Percentiles rank a stretch among this genome's conserved stretches.
These are phyloP conservation scores for Crocallis elinguaria DNA, from an alignment of 2,888 invertebrate genomes.

Conservation along the genomic window DNA sequence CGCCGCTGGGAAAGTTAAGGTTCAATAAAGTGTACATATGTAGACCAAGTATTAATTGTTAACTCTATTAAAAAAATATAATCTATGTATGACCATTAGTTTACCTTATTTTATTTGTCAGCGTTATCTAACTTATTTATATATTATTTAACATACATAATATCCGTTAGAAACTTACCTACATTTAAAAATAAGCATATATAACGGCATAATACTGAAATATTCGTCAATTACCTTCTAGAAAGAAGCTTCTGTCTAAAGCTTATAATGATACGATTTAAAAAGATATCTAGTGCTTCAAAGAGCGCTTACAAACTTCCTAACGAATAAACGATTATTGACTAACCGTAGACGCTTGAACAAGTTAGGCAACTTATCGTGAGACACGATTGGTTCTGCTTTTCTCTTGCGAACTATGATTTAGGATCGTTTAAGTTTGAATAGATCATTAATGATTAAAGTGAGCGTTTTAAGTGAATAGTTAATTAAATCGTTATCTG, in stretches of 20 bases:
- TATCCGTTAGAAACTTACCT: too few relatives aligned
- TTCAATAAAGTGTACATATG: too few relatives aligned
- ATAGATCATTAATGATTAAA: constrained; percentile 9
- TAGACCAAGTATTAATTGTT: too few relatives aligned
- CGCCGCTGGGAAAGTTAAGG: too few relatives aligned
- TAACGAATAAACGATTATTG: constrained; percentile 26
- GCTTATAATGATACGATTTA: too few relatives aligned
- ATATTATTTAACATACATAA: too few relatives aligned
- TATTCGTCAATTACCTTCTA: too few relatives aligned
- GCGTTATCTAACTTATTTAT: background rate
- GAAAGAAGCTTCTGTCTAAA: too few relatives aligned
- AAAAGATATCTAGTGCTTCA: constrained; percentile 3
- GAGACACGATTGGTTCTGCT: constrained; percentile 36
- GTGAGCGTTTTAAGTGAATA: constrained; percentile 5
- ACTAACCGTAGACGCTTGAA: constrained; percentile 15
- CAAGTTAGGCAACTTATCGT: constrained; percentile 28
- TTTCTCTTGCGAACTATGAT: constrained; percentile 34
- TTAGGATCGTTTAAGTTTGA: constrained; percentile 15
- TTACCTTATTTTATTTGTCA: too few relatives aligned
- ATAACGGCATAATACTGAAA: too few relatives aligned
- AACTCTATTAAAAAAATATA: too few relatives aligned
- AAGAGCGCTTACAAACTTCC: constrained; percentile 18
- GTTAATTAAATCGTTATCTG: constrained; percentile 10
- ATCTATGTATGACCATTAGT: too few relatives aligned
- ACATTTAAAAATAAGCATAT: background rate